A percentile compares a stretch with the other conserved stretches of the same genome.
These are phyloP conservation scores for Rostratula benghalensis DNA, from an alignment of 2,113 vertebrate species.

Conservation along the genomic window DNA sequence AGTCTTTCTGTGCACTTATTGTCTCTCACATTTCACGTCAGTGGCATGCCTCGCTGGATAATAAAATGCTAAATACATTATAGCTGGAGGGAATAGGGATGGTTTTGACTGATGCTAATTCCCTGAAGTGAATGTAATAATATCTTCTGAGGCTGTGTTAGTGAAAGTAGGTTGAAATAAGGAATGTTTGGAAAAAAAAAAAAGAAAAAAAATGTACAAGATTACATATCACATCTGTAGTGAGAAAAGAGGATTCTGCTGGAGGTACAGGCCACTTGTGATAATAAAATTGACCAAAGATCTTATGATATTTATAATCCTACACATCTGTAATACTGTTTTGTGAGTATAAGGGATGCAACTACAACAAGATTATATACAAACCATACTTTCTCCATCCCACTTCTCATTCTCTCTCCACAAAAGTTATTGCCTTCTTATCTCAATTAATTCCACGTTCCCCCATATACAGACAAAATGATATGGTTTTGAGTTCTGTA, in stretches of 20 bases:
- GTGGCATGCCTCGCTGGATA: not conserved
- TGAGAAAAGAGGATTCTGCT: not conserved
- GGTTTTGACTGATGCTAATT: slow-evolving; percentile 23
- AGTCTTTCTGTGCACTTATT: not conserved
- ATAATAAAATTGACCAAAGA: not conserved
- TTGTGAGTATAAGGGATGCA: not conserved
- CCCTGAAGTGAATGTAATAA: not conserved
- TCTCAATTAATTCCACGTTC: not conserved
- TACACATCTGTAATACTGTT: not conserved
- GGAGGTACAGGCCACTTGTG: not conserved
- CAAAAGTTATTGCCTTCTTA: not conserved
- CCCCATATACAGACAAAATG: not conserved
- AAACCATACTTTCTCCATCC: not conserved
- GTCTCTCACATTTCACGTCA: not conserved
- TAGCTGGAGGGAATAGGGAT: not conserved
- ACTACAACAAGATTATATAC: not conserved
- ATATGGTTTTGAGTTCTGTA: not conserved
- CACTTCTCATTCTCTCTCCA: not conserved
- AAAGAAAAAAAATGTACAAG: not conserved
- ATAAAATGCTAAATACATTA: slow-evolving; percentile 41
- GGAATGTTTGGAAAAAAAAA: not conserved
- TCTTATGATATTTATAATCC: not conserved
- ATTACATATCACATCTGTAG: not conserved
- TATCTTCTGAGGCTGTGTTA: not conserved
- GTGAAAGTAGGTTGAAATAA: not conserved